Percentiles rank a stretch among this genome's conserved stretches.
These are phyloP conservation scores for Agrilus biguttatus DNA, from an alignment of 2,888 invertebrate species.

Conservation along the genomic window DNA sequence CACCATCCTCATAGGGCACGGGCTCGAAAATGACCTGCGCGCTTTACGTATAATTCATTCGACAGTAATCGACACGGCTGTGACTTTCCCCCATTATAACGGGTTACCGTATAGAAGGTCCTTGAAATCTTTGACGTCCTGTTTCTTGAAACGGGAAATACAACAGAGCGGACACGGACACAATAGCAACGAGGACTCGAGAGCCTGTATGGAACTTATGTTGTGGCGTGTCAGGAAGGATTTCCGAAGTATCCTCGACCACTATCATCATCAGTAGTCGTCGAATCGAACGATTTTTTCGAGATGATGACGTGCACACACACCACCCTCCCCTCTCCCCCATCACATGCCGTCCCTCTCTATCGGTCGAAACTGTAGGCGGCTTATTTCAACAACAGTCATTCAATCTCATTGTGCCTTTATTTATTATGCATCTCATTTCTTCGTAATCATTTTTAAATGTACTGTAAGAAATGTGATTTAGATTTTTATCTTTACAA, in stretches of 20 bases:
- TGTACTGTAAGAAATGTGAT: conserved; percentile 11
- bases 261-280: conserved; percentile 1
- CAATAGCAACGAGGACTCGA: conserved; percentile 87
- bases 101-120: conserved; percentile 77
- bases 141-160: conserved; percentile 63
- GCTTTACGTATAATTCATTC: conserved; percentile 73
- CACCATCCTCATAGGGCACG: conserved; percentile 90
- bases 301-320: too few relatives aligned
- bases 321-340: too few relatives aligned
- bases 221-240: conserved; percentile 57
- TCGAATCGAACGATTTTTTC: too few relatives aligned
- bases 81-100: conserved; percentile 71
- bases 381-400: too few relatives aligned
- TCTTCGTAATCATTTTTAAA: conserved; percentile 7
- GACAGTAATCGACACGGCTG: conserved; percentile 78
- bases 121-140: conserved; percentile 60
- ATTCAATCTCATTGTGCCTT: conserved; percentile 2
- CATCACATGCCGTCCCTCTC: too few relatives aligned
- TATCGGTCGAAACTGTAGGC: too few relatives aligned
- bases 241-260: conserved; percentile 12
- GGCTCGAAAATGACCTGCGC: conserved; percentile 84
- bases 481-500: conserved; percentile 7
- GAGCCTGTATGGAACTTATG: conserved; percentile 79
- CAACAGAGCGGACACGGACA: conserved; percentile 68
- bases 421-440: conserved; percentile 10